Base-by-base conservation (phyloP, 2,888 invertebrate species). In the Chymomyza procnemis region DNA sequence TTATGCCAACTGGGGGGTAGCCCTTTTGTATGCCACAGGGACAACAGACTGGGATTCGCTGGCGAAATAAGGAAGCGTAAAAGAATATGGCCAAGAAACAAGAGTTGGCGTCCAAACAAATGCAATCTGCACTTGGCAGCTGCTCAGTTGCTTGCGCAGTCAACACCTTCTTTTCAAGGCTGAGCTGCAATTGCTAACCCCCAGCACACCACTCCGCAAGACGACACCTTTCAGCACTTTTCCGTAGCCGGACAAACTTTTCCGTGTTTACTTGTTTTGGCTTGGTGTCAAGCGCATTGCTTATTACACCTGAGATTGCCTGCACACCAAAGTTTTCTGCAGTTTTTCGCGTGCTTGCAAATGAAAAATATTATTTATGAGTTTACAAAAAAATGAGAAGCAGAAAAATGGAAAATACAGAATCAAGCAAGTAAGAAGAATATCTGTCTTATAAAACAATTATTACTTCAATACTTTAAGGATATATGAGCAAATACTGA, bases 301-400 rank as follows among this genome's bases (percentile, higher is more conserved):
- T 74, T 76, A 71, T 79, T 78, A 79, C 89, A 89, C 89, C 89
- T 89, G 89, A 89, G 89, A 88, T 85, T 87, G 80, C 78, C 75
- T 76, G 76, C 75, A 14, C 21, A 54, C 54, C 22, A 69, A 80
- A 76, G 63, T 76, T 76, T 47, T 62, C 61, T 59, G 69, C 67
- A 73, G 76, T 75, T 77, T 69, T 67, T 55, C 41, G 26, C 50
- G 70, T 48, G 56, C 55, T 57, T 8, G 46, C 52, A 50, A 62
- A 66, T 69, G 55, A n/a, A 50, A 56, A 41, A 61, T 74, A 66
- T 72, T 72, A 76, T 76, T 76, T 74, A 74, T 76, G 72, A 50
- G 18, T 52, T 64, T 30, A 26, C 21, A 18, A 50, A 50, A 18
- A 50, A 16, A 50, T n/a, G n/a, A n/a, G n/a, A n/a, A n/a, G n/a